Percentiles rank a stretch among this genome's conserved stretches.
Conservation (phyloP, 2,797 vertebrate species). For the Spinus pinus region DNA sequence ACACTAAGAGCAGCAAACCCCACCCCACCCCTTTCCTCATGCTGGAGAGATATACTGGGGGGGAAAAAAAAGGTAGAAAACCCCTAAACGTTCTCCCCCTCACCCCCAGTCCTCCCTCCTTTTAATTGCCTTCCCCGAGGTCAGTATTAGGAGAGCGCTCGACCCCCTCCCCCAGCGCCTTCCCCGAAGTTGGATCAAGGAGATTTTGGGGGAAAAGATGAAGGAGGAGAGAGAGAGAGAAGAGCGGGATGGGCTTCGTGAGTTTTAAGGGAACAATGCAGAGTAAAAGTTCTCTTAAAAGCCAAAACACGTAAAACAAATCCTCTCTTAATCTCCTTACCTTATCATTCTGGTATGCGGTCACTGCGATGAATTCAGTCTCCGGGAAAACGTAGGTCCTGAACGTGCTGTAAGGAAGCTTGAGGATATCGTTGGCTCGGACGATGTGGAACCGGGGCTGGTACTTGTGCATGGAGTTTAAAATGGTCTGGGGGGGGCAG, state of each 20-base stretch:
- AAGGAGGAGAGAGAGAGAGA: background rate
- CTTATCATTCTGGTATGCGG: conserved; percentile 99
- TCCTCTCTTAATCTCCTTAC: conserved; percentile 74
- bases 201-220: background rate
- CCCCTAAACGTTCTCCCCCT: background rate
- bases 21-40: background rate
- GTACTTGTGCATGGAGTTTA: conserved; percentile 99
- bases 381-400: conserved; percentile 97
- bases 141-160: background rate
- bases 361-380: conserved; percentile 98
- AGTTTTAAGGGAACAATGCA: conserved; percentile 53
- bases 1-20: background rate
- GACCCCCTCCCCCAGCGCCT: background rate
- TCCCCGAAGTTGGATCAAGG: background rate
- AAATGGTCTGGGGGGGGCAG: conserved; percentile 83
- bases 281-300: conserved; percentile 51
- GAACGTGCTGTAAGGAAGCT: conserved; percentile 97
- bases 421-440: conserved; percentile 95
- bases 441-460: conserved; percentile 97
- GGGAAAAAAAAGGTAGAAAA: rapidly evolving
- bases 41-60: background rate
- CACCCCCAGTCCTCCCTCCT: background rate
- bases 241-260: background rate
- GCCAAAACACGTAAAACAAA: conserved; percentile 45
- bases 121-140: background rate